Percentiles rank a stretch among this genome's conserved stretches.
Evolutionary conservation across 2,797 vertebrate genomes (phyloP).

Genomic region (Aulostomus chinensis): DNA sequence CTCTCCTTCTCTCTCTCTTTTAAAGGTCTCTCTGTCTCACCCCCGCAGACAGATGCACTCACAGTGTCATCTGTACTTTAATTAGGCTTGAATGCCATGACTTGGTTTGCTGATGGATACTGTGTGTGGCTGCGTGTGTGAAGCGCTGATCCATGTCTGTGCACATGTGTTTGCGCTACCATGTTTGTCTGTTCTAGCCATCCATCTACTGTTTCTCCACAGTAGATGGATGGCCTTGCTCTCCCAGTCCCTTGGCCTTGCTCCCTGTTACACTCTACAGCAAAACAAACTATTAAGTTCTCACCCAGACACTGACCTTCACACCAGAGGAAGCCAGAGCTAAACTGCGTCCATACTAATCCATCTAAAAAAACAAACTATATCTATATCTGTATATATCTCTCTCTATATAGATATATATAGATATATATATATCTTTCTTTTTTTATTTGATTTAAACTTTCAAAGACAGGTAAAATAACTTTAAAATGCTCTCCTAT

Average conservation of each 20-base stretch:
- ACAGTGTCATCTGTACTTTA: slow-evolving; percentile 49
- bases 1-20: background rate
- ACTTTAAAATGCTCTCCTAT: too few relatives aligned
- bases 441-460: too few relatives aligned
- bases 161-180: slow-evolving; percentile 11
- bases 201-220: slow-evolving; percentile 32
- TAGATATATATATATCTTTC: too few relatives aligned
- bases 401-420: too few relatives aligned
- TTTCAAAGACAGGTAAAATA: too few relatives aligned
- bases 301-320: too few relatives aligned
- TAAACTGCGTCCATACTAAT: slow-evolving; percentile 10
- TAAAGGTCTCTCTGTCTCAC: slow-evolving; percentile 1
- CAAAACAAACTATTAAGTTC: slow-evolving; percentile 32
- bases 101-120: slow-evolving; percentile 1
- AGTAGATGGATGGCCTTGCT: slow-evolving; percentile 28
- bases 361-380: too few relatives aligned
- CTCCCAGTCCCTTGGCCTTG: slow-evolving; percentile 4
- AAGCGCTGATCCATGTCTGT: too few relatives aligned
- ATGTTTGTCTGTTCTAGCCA: slow-evolving; percentile 18
- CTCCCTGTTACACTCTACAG: slow-evolving; percentile 26
- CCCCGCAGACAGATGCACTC: slow-evolving; percentile 5
- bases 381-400: too few relatives aligned
- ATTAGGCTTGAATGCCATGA: slow-evolving; percentile 46
- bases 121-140: too few relatives aligned
- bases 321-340: too few relatives aligned